A percentile compares a stretch with the other conserved stretches of the same genome.
phyloP scores from a whole-genome alignment of 2,797 vertebrate genomes.

The Alosa sapidissima region DNA sequence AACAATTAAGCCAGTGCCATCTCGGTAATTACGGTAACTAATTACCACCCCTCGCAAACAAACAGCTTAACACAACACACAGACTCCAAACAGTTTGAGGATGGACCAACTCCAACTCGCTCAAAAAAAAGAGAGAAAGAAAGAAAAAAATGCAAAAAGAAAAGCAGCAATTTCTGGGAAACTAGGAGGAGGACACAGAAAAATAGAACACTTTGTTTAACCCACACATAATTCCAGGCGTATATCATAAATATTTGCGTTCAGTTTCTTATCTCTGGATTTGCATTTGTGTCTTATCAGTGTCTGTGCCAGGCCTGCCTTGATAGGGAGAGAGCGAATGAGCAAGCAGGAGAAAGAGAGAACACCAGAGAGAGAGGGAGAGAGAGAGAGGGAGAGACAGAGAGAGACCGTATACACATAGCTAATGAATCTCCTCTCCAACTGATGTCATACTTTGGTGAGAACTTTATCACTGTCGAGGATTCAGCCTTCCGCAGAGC shows the following conservation, averaged over 20 bases:
- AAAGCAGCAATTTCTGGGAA: conserved; percentile 56
- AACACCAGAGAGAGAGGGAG: neutral
- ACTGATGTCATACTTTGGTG: conserved; percentile 84
- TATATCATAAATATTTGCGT: conserved; percentile 92
- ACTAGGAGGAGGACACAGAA: conserved; percentile 77
- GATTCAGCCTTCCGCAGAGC: conserved; percentile 27
- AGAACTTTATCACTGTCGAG: conserved; percentile 78
- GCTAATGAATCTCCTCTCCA: conserved; percentile 85
- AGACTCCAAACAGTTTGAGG: conserved; percentile 57
- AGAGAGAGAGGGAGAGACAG: neutral
- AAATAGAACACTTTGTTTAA: conserved; percentile 88
- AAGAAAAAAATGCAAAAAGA: conserved; percentile 58
- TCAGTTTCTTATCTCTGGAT: conserved; percentile 88
- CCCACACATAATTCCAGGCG: conserved; percentile 85
- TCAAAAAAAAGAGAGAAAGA: conserved; percentile 1
- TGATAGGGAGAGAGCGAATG: conserved; percentile 73
- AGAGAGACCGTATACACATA: conserved; percentile 78
- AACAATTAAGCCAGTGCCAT: conserved; percentile 99
- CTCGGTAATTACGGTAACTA: conserved; percentile 99
- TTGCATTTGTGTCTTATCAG: conserved; percentile 90
- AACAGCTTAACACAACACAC: conserved; percentile 88
- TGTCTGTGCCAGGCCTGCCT: conserved; percentile 83
- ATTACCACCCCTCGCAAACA: conserved; percentile 95
- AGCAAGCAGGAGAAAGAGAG: neutral
- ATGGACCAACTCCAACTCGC: conserved; percentile 10